A percentile compares a stretch with the other conserved stretches of the same genome.
Conservation (phyloP, 2,797 vertebrate genomes). For the Pangasius larnaudii region DNA sequence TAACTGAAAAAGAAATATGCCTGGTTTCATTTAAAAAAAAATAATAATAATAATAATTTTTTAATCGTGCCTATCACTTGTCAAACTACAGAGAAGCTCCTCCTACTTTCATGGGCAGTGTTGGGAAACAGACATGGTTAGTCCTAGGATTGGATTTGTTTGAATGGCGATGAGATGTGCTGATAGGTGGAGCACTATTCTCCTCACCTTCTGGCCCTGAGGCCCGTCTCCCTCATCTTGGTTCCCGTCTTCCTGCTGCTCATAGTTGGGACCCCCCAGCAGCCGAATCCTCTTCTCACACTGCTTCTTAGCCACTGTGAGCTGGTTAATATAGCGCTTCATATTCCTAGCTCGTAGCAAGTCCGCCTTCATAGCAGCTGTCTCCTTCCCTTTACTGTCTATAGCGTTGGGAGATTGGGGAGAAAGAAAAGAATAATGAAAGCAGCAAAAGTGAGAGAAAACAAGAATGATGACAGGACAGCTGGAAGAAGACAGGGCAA, state of each 20-base stretch:
- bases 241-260: constrained; percentile 83
- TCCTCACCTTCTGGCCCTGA: constrained; percentile 88
- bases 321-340: constrained; percentile 98
- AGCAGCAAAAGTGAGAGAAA: background rate
- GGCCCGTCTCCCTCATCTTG: constrained; percentile 86
- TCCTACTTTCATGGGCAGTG: background rate
- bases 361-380: constrained; percentile 96
- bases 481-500: background rate
- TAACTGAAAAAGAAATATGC: background rate
- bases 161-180: background rate
- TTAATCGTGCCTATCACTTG: background rate
- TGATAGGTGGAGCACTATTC: background rate
- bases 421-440: background rate
- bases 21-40: background rate
- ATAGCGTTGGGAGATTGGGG: background rate
- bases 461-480: background rate
- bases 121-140: background rate
- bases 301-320: constrained; percentile 97
- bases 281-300: constrained; percentile 93
- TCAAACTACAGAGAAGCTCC: background rate
- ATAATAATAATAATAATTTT: too few relatives aligned
- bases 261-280: constrained; percentile 91
- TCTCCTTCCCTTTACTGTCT: constrained; percentile 93
- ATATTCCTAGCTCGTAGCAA: constrained; percentile 93
- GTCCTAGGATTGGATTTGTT: background rate